phyloP scores from a whole-genome alignment of 2,113 vertebrate genomes.

The Poecilia latipinna region DNA sequence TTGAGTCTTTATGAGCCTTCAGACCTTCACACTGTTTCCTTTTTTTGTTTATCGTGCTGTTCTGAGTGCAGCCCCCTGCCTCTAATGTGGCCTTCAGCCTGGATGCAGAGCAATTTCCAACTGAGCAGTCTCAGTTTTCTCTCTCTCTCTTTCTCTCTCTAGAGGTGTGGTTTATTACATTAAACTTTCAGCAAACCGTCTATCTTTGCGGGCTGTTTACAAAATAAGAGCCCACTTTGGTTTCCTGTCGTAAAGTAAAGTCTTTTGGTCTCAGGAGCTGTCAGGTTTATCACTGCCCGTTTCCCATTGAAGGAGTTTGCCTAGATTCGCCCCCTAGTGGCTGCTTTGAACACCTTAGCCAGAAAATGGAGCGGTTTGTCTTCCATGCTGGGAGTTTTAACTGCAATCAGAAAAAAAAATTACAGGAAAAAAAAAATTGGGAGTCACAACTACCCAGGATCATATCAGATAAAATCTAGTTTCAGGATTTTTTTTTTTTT shows the following conservation, averaged over 20 bases:
- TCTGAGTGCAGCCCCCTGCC: slow-evolving; percentile 42
- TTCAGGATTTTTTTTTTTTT: not conserved
- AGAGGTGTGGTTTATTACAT: not conserved
- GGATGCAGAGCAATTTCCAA: slow-evolving; percentile 34
- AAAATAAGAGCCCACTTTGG: not conserved
- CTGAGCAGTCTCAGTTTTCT: slow-evolving; percentile 10
- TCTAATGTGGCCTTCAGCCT: slow-evolving; percentile 63
- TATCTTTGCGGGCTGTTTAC: not conserved
- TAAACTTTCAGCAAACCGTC: not conserved
- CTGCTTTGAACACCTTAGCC: not conserved
- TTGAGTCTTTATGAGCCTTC: not conserved
- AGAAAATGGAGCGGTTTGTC: not conserved
- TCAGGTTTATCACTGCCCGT: slow-evolving; percentile 17
- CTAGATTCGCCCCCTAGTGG: slow-evolving; percentile 25
- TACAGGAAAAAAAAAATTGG: not conserved
- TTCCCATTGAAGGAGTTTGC: not conserved
- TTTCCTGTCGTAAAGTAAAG: not conserved
- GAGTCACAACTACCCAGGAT: not conserved
- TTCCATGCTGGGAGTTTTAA: slow-evolving; percentile 28
- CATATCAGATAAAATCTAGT: not conserved
- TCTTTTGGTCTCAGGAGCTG: slow-evolving; percentile 13
- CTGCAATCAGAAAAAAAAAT: slow-evolving; percentile 8
- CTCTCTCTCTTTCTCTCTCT: not conserved
- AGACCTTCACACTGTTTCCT: not conserved
- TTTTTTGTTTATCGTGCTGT: not conserved